phyloP scores from a whole-genome alignment of 2,888 invertebrate species.

The Acleris emargana region DNA sequence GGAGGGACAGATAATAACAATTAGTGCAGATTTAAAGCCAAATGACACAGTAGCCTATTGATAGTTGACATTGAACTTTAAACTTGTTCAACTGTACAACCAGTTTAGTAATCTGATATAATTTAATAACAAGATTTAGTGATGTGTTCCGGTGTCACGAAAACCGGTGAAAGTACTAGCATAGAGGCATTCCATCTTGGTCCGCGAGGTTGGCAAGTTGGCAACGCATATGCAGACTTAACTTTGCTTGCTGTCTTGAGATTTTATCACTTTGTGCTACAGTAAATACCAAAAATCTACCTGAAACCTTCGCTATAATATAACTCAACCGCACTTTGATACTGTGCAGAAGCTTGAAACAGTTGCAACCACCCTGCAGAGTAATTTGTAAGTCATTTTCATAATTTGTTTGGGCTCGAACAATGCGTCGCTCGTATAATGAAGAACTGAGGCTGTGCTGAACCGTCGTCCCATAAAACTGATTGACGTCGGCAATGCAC shows the following conservation, averaged over 20 bases:
- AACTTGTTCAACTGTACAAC: neutral
- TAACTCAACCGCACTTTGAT: neutral
- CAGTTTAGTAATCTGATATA: neutral
- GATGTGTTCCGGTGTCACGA: no score
- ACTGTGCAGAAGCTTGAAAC: neutral
- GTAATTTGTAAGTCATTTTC: conserved; percentile 1
- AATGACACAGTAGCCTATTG: no score
- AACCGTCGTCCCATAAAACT: conserved; percentile 28
- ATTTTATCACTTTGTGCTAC: no score
- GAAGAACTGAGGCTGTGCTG: conserved; percentile 11
- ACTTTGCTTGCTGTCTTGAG: no score
- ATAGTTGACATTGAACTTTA: neutral
- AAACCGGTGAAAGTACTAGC: no score
- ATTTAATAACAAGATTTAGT: neutral
- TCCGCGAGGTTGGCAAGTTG: no score
- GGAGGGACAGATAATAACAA: no score
- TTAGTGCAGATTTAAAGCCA: no score
- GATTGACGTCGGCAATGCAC: conserved; percentile 28
- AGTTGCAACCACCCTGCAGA: conserved; percentile 1
- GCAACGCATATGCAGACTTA: no score
- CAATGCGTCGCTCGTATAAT: conserved; percentile 24
- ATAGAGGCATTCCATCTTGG: no score
- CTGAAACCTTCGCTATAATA: no score
- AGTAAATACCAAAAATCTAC: no score
- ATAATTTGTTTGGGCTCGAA: conserved; percentile 22